Base-by-base conservation (phyloP, 2,797 vertebrate genomes). In the Coccyzus lansbergi region DNA sequence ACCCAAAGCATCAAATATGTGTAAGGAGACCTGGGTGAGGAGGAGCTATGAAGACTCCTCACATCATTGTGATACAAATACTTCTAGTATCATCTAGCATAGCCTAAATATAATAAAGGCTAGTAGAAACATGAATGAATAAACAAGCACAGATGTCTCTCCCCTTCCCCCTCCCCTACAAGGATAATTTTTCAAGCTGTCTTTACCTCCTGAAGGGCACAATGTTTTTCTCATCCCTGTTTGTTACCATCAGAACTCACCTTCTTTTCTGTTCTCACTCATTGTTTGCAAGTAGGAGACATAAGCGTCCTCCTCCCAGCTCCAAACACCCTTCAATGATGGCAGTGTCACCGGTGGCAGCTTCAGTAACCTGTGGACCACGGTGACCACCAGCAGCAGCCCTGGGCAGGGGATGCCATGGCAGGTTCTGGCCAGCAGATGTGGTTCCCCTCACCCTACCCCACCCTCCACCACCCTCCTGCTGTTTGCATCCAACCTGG, bases 101-200 rank as follows among this genome's bases (percentile, higher is more conserved):
- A 38, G 13, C 49, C 74, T 70, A 63, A 91, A 72, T 36, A 58
- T 31, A 70, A 79, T 25, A 80, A 76, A 88, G 36, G 15, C 49
- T 55, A 90, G 52, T 16, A 84, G 55, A 94, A 93, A 84, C 12
- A 77, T 75, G 69, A 94, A 94, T 90, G 36, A 82, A 88, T 79
- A 90, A 90, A 82, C 56, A 91, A 90, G 63, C 22, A 86, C 81
- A 92, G 86, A 93, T 67, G 18, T 88, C 49, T 87, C 28, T 80
- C 59, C 51, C 49, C 62, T 86, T 68, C 75, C 76, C 51, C 49
- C 74, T 94, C 60, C 33, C 52, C 60, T 38, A 5, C 18, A 63
- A 58, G 3, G 31, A 58, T 64, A 67, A 74, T 85, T 92, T 93
- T 82, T 93, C 86, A 92, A 84, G 86, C 33, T 56, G 52, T 65